Evolutionary conservation across 1,140 invertebrate genomes (phyloP).

Genomic region (Tetragonula clypearis): DNA sequence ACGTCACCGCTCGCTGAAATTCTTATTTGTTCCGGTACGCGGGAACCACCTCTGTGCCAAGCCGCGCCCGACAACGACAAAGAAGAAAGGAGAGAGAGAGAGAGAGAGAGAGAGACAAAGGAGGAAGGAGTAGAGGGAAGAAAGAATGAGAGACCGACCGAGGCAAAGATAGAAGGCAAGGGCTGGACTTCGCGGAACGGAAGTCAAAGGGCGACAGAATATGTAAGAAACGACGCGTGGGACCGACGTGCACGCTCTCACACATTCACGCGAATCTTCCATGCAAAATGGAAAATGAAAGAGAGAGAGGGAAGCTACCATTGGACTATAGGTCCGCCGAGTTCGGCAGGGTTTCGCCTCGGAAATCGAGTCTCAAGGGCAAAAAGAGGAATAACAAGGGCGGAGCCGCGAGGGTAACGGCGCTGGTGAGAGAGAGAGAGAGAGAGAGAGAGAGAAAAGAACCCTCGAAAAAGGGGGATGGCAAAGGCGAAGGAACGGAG

Average conservation of each 20-base stretch:
- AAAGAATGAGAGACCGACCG: background rate
- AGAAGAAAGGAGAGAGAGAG: background rate
- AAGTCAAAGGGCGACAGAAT: slow-evolving; percentile 31
- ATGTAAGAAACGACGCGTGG: background rate
- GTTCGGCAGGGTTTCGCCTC: slow-evolving; percentile 6
- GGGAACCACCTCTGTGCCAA: background rate
- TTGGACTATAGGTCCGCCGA: slow-evolving; percentile 63
- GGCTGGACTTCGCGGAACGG: slow-evolving; percentile 45
- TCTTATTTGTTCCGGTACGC: slow-evolving; percentile 65
- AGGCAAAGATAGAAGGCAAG: background rate
- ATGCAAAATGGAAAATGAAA: slow-evolving; percentile 9
- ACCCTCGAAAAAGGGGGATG: background rate
- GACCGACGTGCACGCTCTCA: too few relatives aligned
- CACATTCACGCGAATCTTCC: background rate
- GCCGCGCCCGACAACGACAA: slow-evolving; percentile 11
- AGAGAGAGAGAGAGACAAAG: background rate
- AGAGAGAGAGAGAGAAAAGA: slow-evolving; percentile 22
- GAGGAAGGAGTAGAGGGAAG: background rate
- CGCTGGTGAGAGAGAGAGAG: slow-evolving; percentile 31
- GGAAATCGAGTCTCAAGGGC: slow-evolving; percentile 72
- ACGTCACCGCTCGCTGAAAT: slow-evolving; percentile 66
- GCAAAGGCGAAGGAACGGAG: background rate
- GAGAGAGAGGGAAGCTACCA: slow-evolving; percentile 41
- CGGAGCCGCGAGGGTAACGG: slow-evolving; percentile 51
- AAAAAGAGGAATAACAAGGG: slow-evolving; percentile 64